Conservation (phyloP, 2,113 vertebrate species). For the Lophura nycthemera region DNA sequence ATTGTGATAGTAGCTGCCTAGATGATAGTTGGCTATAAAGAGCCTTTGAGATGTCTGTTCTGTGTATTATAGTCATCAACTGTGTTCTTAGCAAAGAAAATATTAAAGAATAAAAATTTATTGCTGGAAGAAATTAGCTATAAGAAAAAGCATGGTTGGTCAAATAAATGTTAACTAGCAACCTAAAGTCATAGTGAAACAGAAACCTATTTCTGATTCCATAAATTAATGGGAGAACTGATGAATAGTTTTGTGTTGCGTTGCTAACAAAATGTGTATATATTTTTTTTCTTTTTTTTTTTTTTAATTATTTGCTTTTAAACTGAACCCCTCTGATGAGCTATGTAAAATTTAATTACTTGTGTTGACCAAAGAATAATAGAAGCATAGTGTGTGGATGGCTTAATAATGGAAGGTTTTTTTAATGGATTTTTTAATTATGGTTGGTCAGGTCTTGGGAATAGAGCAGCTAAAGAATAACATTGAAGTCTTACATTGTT, state of each 20-base stretch:
- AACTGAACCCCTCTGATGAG: background rate
- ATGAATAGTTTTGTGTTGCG: background rate
- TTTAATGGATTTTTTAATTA: background rate
- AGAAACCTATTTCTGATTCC: background rate
- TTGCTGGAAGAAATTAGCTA: background rate
- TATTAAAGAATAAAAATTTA: background rate
- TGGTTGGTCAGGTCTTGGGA: background rate
- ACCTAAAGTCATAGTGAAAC: background rate
- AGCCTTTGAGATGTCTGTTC: background rate
- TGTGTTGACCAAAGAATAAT: background rate
- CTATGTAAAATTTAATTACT: background rate
- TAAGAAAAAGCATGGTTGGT: background rate
- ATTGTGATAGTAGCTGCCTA: background rate
- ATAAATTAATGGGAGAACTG: background rate
- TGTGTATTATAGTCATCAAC: background rate
- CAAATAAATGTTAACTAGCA: fast-evolving
- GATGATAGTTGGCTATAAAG: background rate
- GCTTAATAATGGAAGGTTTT: background rate
- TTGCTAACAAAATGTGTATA: background rate
- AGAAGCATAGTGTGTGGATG: background rate
- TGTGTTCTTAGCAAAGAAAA: background rate
- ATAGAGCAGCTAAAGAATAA: background rate
- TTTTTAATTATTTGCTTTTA: background rate
- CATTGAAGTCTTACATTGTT: background rate
- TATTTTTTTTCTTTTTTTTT: background rate